Conservation (phyloP, 2,888 invertebrate species). For the Iphiclides podalirius region DNA sequence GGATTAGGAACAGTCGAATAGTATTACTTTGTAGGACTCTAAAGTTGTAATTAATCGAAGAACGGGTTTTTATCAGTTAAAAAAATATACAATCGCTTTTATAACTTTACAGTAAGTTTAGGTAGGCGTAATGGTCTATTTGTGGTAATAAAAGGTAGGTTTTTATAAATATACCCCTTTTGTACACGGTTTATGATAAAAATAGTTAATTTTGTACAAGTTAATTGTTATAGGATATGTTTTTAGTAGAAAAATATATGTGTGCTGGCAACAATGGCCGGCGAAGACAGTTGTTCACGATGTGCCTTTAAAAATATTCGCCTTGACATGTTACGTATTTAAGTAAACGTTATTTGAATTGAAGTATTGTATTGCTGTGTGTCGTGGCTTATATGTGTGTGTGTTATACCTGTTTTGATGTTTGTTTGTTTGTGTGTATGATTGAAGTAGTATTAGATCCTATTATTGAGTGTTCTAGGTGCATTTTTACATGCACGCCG, state of each 20-base stretch:
- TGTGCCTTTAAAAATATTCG: constrained; percentile 1
- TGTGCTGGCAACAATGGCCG: constrained; percentile 1
- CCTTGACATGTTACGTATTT: constrained; percentile 8
- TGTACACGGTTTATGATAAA: not conserved
- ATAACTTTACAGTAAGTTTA: no score
- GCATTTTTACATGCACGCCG: no score
- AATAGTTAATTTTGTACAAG: not conserved
- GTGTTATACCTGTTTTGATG: not conserved
- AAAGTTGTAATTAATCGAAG: no score
- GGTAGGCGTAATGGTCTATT: no score
- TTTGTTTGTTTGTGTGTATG: not conserved
- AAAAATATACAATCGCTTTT: no score
- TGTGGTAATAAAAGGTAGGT: not conserved
- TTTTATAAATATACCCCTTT: not conserved
- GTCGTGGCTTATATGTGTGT: constrained; percentile 4
- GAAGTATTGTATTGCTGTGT: constrained; percentile 10
- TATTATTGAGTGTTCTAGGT: no score
- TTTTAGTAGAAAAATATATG: not conserved
- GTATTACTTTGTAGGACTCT: no score
- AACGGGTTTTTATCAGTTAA: no score
- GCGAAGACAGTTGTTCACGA: no score
- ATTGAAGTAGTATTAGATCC: no score
- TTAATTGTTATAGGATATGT: not conserved
- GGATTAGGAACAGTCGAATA: no score
- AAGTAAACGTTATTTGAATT: constrained; percentile 19